phyloP scores from a whole-genome alignment of 2,888 invertebrate genomes.

The Temnothorax rugatulus region DNA sequence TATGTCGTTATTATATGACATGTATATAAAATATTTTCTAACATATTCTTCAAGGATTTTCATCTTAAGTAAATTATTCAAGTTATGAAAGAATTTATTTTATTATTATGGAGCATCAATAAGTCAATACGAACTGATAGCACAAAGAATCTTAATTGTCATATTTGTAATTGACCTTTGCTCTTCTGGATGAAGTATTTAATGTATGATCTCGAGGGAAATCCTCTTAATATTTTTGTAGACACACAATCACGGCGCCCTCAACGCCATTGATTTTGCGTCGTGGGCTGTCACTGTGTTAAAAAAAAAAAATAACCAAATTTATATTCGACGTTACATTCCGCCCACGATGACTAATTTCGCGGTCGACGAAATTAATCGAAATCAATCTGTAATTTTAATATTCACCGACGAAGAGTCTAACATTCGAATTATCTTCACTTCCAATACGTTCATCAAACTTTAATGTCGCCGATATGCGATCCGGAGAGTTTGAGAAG shows the following conservation, averaged over 20 bases:
- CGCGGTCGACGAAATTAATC: not conserved
- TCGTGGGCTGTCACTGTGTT: constrained; percentile 4
- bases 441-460: not conserved
- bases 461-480: not conserved
- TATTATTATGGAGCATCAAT: not conserved
- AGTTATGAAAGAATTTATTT: not conserved
- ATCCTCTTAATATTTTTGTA: constrained; percentile 40
- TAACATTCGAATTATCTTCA: not conserved
- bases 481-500: not conserved
- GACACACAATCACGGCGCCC: constrained; percentile 3
- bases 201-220: constrained; percentile 6
- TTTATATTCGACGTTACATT: not conserved
- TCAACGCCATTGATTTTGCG: constrained; percentile 43
- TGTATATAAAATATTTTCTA: not conserved
- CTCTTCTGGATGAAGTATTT: not conserved
- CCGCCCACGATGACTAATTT: not conserved
- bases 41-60: not conserved
- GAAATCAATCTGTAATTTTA: constrained; percentile 15
- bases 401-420: not conserved
- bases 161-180: constrained; percentile 7
- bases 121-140: not conserved
- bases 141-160: not conserved
- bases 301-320: constrained; percentile 1
- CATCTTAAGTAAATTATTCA: not conserved
- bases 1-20: not conserved